These are phyloP conservation scores for Spondyliosoma cantharus DNA, from an alignment of 2,797 vertebrate species.

Conservation along the genomic window DNA sequence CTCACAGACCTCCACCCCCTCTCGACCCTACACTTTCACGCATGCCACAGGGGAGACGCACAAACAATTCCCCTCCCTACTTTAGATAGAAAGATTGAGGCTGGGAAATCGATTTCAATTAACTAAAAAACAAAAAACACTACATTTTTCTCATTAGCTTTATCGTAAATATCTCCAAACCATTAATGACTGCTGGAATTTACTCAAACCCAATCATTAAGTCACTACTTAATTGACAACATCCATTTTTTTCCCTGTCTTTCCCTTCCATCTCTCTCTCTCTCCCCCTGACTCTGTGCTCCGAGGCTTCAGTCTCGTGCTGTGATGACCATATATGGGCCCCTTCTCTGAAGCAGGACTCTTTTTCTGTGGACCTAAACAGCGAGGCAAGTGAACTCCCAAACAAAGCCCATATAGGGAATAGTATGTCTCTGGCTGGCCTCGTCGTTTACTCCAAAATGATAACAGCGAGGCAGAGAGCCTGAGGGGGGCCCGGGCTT, in stretches of 20 bases:
- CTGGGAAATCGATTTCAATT: conserved; percentile 61
- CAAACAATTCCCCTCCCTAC: conserved; percentile 50
- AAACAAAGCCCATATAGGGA: conserved; percentile 99
- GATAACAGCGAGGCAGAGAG: conserved; percentile 84
- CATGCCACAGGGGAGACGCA: conserved; percentile 69
- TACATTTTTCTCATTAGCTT: conserved; percentile 27
- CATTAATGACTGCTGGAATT: conserved; percentile 8
- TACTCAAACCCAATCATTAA: conserved; percentile 42
- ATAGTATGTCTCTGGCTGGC: conserved; percentile 86
- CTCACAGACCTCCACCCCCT: conserved; percentile 73
- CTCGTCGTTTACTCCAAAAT: conserved; percentile 86
- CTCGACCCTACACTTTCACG: conserved; percentile 62
- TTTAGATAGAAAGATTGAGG: conserved; percentile 61
- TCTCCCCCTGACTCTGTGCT: conserved; percentile 35
- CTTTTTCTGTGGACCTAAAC: conserved; percentile 87
- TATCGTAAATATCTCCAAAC: conserved; percentile 38
- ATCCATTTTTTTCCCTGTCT: conserved; percentile 61
- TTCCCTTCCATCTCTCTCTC: conserved; percentile 22
- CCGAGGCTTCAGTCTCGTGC: conserved; percentile 79
- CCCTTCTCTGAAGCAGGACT: conserved; percentile 88
- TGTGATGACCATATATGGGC: conserved; percentile 94
- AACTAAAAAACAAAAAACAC: conserved; percentile 3
- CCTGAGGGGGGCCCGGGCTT: conserved; percentile 63
- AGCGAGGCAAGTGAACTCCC: conserved; percentile 91
- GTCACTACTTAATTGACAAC: conserved; percentile 65